A percentile compares a stretch with the other conserved stretches of the same genome.
Evolutionary conservation across 2,113 vertebrate genomes (phyloP).

Genomic region (Glareola pratincola): DNA sequence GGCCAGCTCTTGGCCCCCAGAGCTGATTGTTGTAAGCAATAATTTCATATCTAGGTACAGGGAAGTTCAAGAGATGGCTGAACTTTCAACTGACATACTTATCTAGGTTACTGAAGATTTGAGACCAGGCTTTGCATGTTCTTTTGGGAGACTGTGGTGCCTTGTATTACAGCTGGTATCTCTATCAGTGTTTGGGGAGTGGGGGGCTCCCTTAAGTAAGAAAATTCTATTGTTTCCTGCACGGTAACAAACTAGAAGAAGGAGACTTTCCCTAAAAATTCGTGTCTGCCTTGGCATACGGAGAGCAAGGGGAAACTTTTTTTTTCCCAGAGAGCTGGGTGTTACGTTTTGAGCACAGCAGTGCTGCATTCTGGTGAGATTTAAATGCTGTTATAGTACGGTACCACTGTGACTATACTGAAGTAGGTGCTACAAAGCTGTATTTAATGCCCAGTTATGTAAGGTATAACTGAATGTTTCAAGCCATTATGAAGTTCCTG

Average conservation of each 20-base stretch:
- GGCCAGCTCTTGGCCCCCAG: not conserved
- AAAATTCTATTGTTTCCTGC: not conserved
- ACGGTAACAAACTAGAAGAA: not conserved
- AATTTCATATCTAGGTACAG: not conserved
- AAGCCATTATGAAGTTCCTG: not conserved
- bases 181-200: rapidly evolving
- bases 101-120: not conserved
- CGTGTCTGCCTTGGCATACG: not conserved
- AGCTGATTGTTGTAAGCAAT: not conserved
- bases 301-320: not conserved
- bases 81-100: not conserved
- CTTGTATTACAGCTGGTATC: not conserved
- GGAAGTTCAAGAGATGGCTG: not conserved
- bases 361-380: not conserved
- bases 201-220: not conserved
- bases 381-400: not conserved
- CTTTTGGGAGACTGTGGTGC: not conserved
- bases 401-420: not conserved
- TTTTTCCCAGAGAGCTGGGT: not conserved
- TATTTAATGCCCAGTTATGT: not conserved
- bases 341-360: rapidly evolving
- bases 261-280: not conserved
- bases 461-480: not conserved
- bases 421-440: not conserved
- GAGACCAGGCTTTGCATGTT: not conserved